Evolutionary conservation across 2,113 vertebrate species (phyloP).

Genomic region (Orthochromis indermauri): DNA sequence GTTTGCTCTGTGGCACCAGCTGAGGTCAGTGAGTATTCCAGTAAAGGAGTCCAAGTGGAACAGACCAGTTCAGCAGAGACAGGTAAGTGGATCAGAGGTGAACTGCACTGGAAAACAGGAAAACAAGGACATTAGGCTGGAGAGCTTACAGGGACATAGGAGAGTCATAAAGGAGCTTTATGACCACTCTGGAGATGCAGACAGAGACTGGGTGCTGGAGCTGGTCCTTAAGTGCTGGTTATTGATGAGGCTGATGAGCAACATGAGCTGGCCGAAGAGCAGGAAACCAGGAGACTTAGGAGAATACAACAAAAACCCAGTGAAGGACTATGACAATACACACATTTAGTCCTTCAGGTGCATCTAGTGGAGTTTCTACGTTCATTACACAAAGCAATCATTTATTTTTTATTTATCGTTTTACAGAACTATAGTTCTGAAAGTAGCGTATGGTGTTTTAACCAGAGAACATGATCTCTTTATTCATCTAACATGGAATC

Average conservation of each 20-base stretch:
- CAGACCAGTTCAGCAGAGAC: background rate
- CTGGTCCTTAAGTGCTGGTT: background rate
- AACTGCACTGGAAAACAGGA: background rate
- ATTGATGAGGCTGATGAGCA: background rate
- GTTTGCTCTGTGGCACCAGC: background rate
- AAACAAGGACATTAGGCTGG: background rate
- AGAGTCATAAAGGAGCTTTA: background rate
- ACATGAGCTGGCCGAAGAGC: background rate
- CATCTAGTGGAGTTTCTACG: background rate
- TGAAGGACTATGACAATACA: background rate
- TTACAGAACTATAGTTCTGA: background rate
- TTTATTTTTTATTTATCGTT: background rate
- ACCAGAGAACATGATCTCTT: background rate
- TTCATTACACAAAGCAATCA: background rate
- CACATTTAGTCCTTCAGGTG: accelerated
- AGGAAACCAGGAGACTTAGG: background rate
- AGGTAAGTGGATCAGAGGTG: background rate
- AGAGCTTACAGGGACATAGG: background rate
- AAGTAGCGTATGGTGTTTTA: background rate
- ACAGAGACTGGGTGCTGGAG: background rate
- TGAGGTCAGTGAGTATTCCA: background rate
- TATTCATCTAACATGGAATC: background rate
- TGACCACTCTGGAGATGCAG: background rate
- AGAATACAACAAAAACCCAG: background rate
- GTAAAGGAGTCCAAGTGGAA: background rate